Conservation (phyloP, 2,888 invertebrate genomes). For the Parnassius orleans region DNA sequence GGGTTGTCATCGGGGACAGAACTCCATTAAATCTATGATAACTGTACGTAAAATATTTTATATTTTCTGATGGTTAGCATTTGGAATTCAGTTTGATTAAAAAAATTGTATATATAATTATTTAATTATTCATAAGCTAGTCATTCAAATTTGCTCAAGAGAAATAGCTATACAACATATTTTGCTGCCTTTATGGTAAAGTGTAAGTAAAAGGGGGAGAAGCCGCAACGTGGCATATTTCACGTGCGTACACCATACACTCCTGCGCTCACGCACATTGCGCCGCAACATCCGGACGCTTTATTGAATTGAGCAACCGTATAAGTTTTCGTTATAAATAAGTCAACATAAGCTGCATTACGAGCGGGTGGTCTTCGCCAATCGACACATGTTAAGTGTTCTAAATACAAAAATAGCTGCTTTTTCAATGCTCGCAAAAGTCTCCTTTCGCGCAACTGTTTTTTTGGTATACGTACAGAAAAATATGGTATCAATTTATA, state of each 20-base stretch:
- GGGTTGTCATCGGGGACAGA: too few relatives aligned
- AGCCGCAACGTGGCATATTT: background rate
- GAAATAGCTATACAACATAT: background rate
- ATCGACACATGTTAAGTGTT: slow-evolving; percentile 16
- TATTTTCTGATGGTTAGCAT: too few relatives aligned
- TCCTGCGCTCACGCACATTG: slow-evolving; percentile 17
- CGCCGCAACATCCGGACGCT: slow-evolving; percentile 25
- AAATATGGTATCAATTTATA: too few relatives aligned
- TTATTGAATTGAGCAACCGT: slow-evolving; percentile 27
- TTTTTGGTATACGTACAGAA: background rate
- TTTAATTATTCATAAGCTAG: too few relatives aligned
- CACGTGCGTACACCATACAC: slow-evolving; percentile 1
- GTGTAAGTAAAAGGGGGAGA: background rate
- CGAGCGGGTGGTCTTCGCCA: slow-evolving; percentile 18
- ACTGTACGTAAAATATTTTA: too few relatives aligned
- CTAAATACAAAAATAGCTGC: slow-evolving; percentile 4
- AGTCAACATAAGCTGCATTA: slow-evolving; percentile 22
- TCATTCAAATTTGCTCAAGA: background rate
- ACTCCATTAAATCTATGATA: too few relatives aligned
- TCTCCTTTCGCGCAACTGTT: background rate
- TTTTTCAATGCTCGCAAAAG: slow-evolving; percentile 10
- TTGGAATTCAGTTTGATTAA: too few relatives aligned
- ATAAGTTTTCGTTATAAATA: slow-evolving; percentile 28
- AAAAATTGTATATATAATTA: too few relatives aligned
- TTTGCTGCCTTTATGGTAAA: background rate